These are phyloP conservation scores for Cichlasoma orientale DNA, from an alignment of 2,797 vertebrate genomes.

Conservation along the genomic window DNA sequence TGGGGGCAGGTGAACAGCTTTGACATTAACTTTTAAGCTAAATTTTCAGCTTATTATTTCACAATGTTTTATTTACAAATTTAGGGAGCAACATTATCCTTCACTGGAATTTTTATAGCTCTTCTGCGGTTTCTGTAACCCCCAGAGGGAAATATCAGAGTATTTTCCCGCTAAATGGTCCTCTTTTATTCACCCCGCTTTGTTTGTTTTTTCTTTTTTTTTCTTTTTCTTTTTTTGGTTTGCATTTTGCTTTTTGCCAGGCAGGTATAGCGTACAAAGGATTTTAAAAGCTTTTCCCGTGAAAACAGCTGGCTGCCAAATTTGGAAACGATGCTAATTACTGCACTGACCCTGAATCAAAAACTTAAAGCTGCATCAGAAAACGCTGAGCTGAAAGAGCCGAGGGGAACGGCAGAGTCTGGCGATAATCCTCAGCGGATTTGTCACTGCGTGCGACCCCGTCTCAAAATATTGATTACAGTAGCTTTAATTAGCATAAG, in stretches of 20 bases:
- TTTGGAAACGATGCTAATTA: background rate
- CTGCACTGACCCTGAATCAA: conserved; percentile 8
- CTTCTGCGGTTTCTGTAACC: background rate
- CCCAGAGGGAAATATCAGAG: background rate
- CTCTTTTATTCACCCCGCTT: background rate
- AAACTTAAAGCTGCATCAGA: background rate
- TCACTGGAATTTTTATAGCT: background rate
- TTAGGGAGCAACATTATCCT: background rate
- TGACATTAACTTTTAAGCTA: background rate
- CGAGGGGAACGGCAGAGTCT: background rate
- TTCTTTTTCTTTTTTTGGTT: no score
- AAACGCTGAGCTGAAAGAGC: background rate
- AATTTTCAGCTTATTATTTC: background rate
- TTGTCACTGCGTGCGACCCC: background rate
- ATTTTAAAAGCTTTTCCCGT: background rate
- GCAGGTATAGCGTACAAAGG: background rate
- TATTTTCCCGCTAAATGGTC: background rate
- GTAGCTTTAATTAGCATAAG: conserved; percentile 24
- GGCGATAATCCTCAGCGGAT: background rate
- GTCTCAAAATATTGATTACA: conserved; percentile 12
- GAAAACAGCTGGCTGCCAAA: background rate
- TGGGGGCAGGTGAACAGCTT: background rate
- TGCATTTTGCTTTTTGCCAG: no score
- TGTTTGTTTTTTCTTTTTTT: background rate
- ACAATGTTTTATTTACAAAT: background rate